Evolutionary conservation across 2,113 vertebrate species (phyloP), one percentile per base, ranked within the genome.

Genomic region (Elanoides forficatus): DNA sequence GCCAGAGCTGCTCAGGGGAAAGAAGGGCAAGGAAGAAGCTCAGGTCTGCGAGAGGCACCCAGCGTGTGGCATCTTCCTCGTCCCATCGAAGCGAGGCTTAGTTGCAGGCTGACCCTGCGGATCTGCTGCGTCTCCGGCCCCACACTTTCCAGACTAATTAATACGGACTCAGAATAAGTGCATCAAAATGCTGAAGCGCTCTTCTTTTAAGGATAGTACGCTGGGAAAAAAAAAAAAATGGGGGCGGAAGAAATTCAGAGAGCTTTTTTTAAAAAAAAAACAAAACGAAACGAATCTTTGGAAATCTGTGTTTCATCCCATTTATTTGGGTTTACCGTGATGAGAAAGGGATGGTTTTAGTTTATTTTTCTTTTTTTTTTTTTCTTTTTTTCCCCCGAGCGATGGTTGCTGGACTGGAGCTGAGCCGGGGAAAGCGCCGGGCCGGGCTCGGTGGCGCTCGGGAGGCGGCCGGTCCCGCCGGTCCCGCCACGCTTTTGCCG

Each of bases 341-440:
- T 30, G 27, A 81, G 25, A 81, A 89, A 66, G 3, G 7, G 6
- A 6, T 38, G 10, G 0, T 30, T 58, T 75, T 26, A 14, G 4
- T 17, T 9, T 5, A 4, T 7, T 0, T 15, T 27, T 15, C 26
- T 26, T 50, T 2, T 17, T 11, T 11, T 3, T 11, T 17, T 4
- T 2, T 15, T 18, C 6, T 2, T 21, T 17, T 16, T 2, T 2
- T 4, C 2, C 3, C 4, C 40, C 11, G 25, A 75, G 14, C 6
- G 5, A 3, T 45, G 25, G 8, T 30, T 47, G 2, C 21, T 70
- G 81, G 62, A n/a, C 45, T 48, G 30, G 42, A 48, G 5, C 45
- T 60, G 59, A 72, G n/a, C 10, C 3, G 9, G 15, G 6, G 8
- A 55, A 43, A 60, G 21, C 2, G 2, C n/a, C 38, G 3, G 17